Percentiles rank a stretch among this genome's conserved stretches.
These are phyloP conservation scores for Cylindroiulus punctatus DNA, from an alignment of 2,888 invertebrate genomes.

Conservation along the genomic window DNA sequence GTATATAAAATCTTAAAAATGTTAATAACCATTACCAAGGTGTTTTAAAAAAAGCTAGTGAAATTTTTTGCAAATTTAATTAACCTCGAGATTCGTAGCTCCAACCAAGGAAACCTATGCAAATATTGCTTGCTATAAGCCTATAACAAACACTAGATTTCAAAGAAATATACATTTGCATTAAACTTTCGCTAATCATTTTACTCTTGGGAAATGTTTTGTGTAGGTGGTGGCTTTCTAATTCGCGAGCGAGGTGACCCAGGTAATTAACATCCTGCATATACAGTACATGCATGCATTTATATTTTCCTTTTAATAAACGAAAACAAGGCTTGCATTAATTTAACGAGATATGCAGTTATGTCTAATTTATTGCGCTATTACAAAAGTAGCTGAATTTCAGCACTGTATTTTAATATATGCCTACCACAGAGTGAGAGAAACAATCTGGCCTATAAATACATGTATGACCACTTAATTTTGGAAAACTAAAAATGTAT, in stretches of 20 bases:
- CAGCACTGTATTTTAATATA: no score
- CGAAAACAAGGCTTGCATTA: neutral
- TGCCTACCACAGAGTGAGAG: neutral
- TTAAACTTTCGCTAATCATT: slow-evolving; percentile 9
- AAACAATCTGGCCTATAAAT: neutral
- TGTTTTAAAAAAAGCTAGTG: neutral
- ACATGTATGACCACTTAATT: no score
- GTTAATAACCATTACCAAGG: neutral
- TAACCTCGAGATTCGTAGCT: slow-evolving; percentile 7
- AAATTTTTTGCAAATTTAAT: neutral
- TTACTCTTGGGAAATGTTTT: neutral
- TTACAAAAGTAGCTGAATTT: neutral
- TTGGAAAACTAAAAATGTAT: no score
- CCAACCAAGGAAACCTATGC: no score
- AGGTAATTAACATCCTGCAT: slow-evolving; percentile 37
- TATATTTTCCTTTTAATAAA: slow-evolving; percentile 16
- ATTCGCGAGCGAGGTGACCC: slow-evolving; percentile 13
- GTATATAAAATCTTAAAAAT: neutral
- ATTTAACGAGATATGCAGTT: neutral
- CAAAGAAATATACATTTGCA: neutral
- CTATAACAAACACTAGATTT: no score
- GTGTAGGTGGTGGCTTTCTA: slow-evolving; percentile 4
- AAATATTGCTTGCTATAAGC: no score
- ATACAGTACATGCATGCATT: no score
- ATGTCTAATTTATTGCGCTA: neutral